phyloP scores from a whole-genome alignment of 2,888 invertebrate species.

The Drosophila neutralis region DNA sequence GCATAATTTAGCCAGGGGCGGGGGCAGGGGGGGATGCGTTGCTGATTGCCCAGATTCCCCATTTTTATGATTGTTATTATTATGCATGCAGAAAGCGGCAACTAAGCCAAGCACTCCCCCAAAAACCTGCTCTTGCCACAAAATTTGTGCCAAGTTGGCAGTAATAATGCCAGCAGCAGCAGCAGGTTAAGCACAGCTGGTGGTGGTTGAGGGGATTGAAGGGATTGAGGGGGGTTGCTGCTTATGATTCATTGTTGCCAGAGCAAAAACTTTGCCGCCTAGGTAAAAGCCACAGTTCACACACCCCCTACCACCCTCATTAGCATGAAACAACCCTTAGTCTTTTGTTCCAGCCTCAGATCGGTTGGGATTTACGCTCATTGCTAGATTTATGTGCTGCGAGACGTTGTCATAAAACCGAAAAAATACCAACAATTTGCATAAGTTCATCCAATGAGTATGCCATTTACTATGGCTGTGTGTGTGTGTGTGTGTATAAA shows the following conservation, averaged over 20 bases:
- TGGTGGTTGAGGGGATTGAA: conserved; percentile 4
- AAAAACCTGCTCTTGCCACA: conserved; percentile 8
- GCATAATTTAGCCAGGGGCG: conserved; percentile 57
- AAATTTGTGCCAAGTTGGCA: conserved; percentile 62
- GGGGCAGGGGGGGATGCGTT: background rate
- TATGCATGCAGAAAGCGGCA: conserved; percentile 65
- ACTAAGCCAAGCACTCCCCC: conserved; percentile 8
- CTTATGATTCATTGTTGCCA: conserved; percentile 67
- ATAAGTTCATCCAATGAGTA: conserved; percentile 50
- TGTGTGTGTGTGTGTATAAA: background rate
- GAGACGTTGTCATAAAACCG: conserved; percentile 63
- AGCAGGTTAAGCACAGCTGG: conserved; percentile 41
- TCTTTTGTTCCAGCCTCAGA: conserved; percentile 30
- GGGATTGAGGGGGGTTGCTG: conserved; percentile 19
- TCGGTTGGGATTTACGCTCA: conserved; percentile 57
- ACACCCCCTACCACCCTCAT: conserved; percentile 41
- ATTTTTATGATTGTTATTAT: conserved; percentile 76
- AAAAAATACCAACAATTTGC: conserved; percentile 67
- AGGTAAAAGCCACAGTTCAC: conserved; percentile 50
- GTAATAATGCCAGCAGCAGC: conserved; percentile 32
- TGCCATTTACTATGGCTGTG: background rate
- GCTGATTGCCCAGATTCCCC: conserved; percentile 26
- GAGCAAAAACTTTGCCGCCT: conserved; percentile 34
- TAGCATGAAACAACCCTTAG: conserved; percentile 73
- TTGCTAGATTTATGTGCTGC: conserved; percentile 69